A percentile compares a stretch with the other conserved stretches of the same genome.
Conservation (phyloP, 2,888 invertebrate species). For the Acrocyrtus sp. region DNA sequence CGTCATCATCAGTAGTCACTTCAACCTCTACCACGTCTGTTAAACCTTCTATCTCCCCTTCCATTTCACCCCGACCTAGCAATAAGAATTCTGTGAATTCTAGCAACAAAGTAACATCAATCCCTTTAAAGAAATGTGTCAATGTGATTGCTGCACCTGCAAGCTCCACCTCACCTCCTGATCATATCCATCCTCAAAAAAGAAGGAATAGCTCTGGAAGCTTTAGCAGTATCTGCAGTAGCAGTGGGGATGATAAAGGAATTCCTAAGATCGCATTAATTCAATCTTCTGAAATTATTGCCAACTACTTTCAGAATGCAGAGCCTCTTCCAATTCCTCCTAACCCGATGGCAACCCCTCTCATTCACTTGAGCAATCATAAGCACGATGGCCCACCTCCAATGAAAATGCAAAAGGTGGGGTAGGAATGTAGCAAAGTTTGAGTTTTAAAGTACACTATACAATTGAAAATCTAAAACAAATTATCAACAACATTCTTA, state of each 20-base stretch:
- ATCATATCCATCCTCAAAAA: too few relatives aligned
- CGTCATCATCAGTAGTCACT: slow-evolving; percentile 5
- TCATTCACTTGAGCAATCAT: slow-evolving; percentile 10
- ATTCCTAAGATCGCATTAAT: slow-evolving; percentile 50
- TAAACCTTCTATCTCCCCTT: slow-evolving; percentile 1
- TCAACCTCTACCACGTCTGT: slow-evolving; percentile 1
- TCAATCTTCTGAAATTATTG: slow-evolving; percentile 49
- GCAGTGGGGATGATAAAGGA: slow-evolving; percentile 34
- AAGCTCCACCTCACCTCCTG: too few relatives aligned
- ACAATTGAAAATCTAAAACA: too few relatives aligned
- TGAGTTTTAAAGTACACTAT: too few relatives aligned
- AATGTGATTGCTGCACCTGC: too few relatives aligned
- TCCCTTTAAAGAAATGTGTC: too few relatives aligned
- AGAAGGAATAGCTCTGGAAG: slow-evolving; percentile 38
- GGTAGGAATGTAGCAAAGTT: too few relatives aligned
- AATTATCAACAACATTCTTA: too few relatives aligned
- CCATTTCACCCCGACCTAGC: background rate
- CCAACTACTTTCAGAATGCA: slow-evolving; percentile 44
- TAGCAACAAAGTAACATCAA: too few relatives aligned
- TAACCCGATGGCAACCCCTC: background rate
- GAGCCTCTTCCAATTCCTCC: slow-evolving; percentile 29
- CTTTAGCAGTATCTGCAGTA: slow-evolving; percentile 40
- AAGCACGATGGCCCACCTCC: slow-evolving; percentile 34
- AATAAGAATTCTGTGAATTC: too few relatives aligned
- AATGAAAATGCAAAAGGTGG: slow-evolving; percentile 49